Base-by-base conservation (phyloP, 2,888 invertebrate species). In the Labia minor region DNA sequence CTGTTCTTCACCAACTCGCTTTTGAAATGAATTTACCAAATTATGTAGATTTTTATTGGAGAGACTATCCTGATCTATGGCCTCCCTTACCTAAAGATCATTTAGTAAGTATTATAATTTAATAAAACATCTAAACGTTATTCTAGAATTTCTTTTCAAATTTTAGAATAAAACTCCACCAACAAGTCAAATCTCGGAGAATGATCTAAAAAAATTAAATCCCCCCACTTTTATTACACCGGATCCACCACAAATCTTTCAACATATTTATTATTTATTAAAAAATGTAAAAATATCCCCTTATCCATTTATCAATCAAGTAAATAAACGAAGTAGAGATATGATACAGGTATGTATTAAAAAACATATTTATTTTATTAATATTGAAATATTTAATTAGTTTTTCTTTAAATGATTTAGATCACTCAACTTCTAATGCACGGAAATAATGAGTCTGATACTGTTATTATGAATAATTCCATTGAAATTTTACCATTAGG, bases 31-130 rank as follows among this genome's bases (percentile, higher is more conserved):
- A 85, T 67, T 79, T 91, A 67, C 79, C 83, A 1, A 78, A 82
- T 21, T 95, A 91, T 73, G 81, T 85, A 1, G 83, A 88, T 71
- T 88, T 92, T 76, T 96, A 96, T 75, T 89, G 90, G 81, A 78
- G 89, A 70, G 95, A 95, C 78, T 92, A 87, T 74, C 94, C 95
- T 0, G 76, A 79, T 1, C 78, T 85, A 10, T 85, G 84, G 71
- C 74, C 75, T 18, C 72, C 82, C 64, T 79, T 79, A 64, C 74
- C 73, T 11, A 76, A 77, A 26, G 8, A 26, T 26, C 8, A 76
- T 6, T 72, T 71, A 10, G 49, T 69, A 11, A 69, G 77, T 76
- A 0, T 80, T 61, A 62, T 64, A 63, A 19, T n/a, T 49, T 33
- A 62, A 14, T 37, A 62, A 21, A 37, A 1, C 19, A 37, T 61